Evolutionary conservation across 2,113 vertebrate species (phyloP).

Genomic region (Scophthalmus maximus): DNA sequence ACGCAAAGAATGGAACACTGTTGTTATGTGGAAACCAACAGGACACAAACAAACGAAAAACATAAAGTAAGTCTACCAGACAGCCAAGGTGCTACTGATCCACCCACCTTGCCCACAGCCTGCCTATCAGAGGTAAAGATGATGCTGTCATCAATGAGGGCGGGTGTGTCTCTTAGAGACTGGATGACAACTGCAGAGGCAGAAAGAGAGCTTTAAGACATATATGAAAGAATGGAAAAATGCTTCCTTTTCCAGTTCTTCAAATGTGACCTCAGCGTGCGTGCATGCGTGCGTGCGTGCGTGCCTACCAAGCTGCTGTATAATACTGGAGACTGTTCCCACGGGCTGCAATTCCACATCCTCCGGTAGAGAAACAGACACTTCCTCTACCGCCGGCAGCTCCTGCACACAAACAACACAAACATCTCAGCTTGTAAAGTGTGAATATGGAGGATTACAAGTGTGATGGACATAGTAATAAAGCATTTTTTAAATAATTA

Average conservation of each 20-base stretch:
- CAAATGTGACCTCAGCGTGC: neutral
- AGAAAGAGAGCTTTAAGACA: neutral
- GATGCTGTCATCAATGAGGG: conserved; percentile 91
- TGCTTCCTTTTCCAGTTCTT: no score
- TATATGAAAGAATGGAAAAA: neutral
- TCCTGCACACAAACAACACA: conserved; percentile 76
- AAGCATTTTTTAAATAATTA: no score
- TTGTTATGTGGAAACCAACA: neutral
- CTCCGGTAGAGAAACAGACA: conserved; percentile 85
- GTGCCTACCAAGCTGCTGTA: conserved; percentile 88
- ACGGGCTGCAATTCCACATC: conserved; percentile 85
- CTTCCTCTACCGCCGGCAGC: conserved; percentile 88
- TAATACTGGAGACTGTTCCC: conserved; percentile 88
- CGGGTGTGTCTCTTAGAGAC: conserved; percentile 86
- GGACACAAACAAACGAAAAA: neutral
- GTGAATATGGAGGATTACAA: neutral
- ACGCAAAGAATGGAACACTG: conserved; percentile 8
- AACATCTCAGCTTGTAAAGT: neutral
- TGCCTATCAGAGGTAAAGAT: conserved; percentile 87
- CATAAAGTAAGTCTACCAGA: neutral
- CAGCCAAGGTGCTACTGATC: neutral
- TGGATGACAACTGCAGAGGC: conserved; percentile 88
- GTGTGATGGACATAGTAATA: neutral
- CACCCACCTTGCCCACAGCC: conserved; percentile 88
- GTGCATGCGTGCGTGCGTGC: neutral